Percentiles rank a stretch among this genome's conserved stretches.
These are phyloP conservation scores for Eubucco bourcierii DNA, from an alignment of 2,113 vertebrate species.

Conservation along the genomic window DNA sequence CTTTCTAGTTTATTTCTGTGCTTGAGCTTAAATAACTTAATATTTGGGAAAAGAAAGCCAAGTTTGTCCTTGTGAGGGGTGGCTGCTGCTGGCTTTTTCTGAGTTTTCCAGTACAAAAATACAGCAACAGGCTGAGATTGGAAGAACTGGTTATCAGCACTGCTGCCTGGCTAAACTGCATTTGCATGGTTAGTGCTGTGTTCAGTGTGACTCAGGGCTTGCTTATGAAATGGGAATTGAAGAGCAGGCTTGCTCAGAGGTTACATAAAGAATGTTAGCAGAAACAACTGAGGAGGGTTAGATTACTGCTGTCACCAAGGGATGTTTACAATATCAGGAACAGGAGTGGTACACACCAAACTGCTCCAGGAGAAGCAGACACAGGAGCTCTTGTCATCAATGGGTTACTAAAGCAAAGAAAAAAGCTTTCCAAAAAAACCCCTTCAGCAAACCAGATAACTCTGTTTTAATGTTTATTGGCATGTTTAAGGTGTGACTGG, in stretches of 20 bases:
- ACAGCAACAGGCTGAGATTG: neutral
- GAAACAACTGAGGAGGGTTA: neutral
- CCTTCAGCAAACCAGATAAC: neutral
- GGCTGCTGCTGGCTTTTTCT: neutral
- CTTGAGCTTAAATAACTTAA: neutral
- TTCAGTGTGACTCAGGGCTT: neutral
- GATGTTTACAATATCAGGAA: neutral
- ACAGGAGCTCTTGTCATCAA: neutral
- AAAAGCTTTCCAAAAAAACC: neutral
- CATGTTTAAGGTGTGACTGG: neutral
- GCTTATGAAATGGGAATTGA: neutral
- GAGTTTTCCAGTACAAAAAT: neutral
- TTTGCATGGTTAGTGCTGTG: fast-evolving
- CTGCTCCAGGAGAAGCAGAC: neutral
- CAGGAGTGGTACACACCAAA: neutral
- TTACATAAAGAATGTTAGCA: neutral
- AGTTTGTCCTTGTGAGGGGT: neutral
- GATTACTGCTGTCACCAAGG: neutral
- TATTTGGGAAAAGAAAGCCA: neutral
- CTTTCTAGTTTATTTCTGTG: neutral
- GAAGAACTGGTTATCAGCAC: neutral
- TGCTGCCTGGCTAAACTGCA: neutral
- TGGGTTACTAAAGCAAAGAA: neutral
- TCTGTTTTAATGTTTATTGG: neutral
- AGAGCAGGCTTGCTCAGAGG: neutral